Conservation (phyloP, 37 sponge, comb jelly and placozoan genomes). For the Mnemiopsis leidyi region DNA sequence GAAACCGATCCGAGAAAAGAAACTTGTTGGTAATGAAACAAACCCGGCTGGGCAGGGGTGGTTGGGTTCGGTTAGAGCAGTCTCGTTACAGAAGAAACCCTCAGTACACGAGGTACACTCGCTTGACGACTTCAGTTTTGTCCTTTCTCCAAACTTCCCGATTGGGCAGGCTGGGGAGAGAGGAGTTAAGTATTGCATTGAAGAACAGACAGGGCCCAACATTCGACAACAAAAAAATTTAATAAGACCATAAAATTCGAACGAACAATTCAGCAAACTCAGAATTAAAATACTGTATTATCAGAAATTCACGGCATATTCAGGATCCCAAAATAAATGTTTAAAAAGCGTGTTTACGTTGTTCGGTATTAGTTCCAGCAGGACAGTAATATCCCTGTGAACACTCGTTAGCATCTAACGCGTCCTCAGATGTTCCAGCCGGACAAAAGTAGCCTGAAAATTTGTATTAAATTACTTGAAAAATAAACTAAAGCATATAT, state of each 20-base stretch:
- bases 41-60: constrained; percentile 50
- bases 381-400: not conserved
- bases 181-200: too few species aligned
- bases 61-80: constrained; percentile 61
- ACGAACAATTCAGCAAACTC: too few species aligned
- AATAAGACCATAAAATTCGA: too few species aligned
- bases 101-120: constrained; percentile 60
- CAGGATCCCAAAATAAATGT: too few species aligned
- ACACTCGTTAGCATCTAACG: not conserved
- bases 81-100: constrained; percentile 66
- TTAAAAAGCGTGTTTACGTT: too few species aligned
- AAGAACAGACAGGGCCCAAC: too few species aligned
- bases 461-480: not conserved
- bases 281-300: too few species aligned
- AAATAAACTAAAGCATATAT: not conserved
- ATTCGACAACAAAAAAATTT: too few species aligned
- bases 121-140: not conserved
- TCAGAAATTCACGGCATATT: too few species aligned
- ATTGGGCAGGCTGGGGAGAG: not conserved
- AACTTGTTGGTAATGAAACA: too few species aligned
- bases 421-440: constrained; percentile 50
- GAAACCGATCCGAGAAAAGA: not conserved
- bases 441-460: constrained; percentile 67
- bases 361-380: not conserved
- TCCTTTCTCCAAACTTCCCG: not conserved